Percentiles rank a stretch among this genome's conserved stretches.
Conservation (phyloP, 2,797 vertebrate species). For the Graptemys geographica region DNA sequence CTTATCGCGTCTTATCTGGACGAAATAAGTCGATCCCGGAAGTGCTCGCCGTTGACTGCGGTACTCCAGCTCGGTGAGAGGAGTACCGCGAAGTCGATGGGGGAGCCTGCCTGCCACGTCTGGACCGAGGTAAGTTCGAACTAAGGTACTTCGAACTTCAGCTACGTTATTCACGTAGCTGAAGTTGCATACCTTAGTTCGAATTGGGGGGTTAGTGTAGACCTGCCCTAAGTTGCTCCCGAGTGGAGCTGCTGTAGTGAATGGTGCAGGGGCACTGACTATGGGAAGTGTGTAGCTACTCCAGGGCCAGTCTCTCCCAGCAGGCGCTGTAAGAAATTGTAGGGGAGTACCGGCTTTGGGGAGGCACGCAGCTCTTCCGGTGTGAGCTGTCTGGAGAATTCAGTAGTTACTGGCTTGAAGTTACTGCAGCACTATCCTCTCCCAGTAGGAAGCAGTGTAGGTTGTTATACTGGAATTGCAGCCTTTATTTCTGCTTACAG, state of each 20-base stretch:
- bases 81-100: too few relatives aligned
- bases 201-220: too few relatives aligned
- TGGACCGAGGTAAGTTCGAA: too few relatives aligned
- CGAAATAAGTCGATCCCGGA: too few relatives aligned
- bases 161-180: too few relatives aligned
- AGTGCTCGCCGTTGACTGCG: too few relatives aligned
- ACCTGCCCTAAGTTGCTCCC: neutral
- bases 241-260: neutral
- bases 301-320: neutral
- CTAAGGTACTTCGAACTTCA: too few relatives aligned
- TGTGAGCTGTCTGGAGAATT: neutral
- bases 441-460: neutral
- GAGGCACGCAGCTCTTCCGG: neutral
- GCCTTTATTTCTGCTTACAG: neutral
- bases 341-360: rapidly evolving
- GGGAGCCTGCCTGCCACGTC: too few relatives aligned
- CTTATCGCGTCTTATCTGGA: too few relatives aligned
- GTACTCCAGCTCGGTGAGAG: too few relatives aligned
- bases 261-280: neutral
- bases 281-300: neutral
- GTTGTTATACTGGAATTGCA: neutral
- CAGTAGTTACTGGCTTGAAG: neutral
- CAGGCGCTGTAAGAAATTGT: neutral
- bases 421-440: neutral
- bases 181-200: too few relatives aligned